Base-by-base conservation (phyloP, 2,113 vertebrate species). In the Hymenochirus boettgeri region DNA sequence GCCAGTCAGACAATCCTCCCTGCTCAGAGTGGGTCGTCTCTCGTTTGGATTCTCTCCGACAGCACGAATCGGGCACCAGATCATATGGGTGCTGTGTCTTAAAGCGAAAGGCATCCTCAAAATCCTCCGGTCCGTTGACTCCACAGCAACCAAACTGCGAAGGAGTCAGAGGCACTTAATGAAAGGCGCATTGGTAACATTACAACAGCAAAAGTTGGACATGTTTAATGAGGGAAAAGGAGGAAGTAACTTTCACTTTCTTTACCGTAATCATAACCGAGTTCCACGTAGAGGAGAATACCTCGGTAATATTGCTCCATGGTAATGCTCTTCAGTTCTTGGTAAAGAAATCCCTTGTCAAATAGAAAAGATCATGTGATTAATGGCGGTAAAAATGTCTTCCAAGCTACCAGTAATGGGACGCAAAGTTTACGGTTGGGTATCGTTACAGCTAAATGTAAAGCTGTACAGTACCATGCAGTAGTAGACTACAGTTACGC, bases 261-360 rank as follows among this genome's bases (percentile, higher is more conserved):
- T n/a, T 91, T 82, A 96, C 95, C 13, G 92, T 93, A 80, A 88
- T 89, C 95, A 98, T 98, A 71, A 97, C 87, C 0, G 92, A 90
- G 72, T n/a, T 96, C 93, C 93, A 93, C 7, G 91, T 93, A 73
- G 89, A 79, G 0, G 91, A 91, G 70, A 96, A 95, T 78, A 92
- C 77, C 0, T 96, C 91, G 0, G 88, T 91, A 76, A 85, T 85
- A 0, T 98, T 98, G 71, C 85, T 61, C 92, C 90, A 57, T 84
- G 85, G 72, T 97, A 98, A 74, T 93, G 91, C 84, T 85, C 74
- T 88, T 90, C 69, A 98, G 61, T 96, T n/a, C 73, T 90, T 86
- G 74, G 88, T 91, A 82, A 98, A 98, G 78, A 93, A 94, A 52
- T n/a, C 88, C 7, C 92, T 85, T 27, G 92, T 96, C 73, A 98